A percentile compares a stretch with the other conserved stretches of the same genome.
These are phyloP conservation scores for Trichosurus vulpecula DNA, from an alignment of 2,797 vertebrate genomes.

Conservation along the genomic window DNA sequence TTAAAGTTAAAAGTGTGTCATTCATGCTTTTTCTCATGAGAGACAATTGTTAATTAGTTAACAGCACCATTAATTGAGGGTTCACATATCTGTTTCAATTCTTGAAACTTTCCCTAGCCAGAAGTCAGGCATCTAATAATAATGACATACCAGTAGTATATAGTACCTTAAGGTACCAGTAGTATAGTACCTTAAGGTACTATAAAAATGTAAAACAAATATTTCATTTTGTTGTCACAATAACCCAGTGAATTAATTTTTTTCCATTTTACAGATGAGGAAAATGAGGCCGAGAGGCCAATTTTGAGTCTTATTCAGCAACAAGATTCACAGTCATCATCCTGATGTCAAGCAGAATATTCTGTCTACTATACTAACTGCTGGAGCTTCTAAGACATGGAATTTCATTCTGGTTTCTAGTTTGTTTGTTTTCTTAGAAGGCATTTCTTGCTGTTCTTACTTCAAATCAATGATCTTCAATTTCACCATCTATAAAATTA, in stretches of 20 bases:
- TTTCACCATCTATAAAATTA: not conserved
- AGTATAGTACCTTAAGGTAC: accelerated
- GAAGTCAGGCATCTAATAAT: not conserved
- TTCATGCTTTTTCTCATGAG: not conserved
- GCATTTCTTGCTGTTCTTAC: not conserved
- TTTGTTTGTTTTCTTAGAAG: not conserved
- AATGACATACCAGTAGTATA: not conserved
- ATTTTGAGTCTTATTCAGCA: not conserved
- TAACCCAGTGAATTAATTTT: not conserved
- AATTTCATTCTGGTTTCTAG: not conserved
- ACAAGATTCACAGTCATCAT: not conserved
- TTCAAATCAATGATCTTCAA: not conserved
- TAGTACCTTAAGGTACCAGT: not conserved
- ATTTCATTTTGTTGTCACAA: not conserved
- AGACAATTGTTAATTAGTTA: not conserved
- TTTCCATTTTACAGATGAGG: not conserved
- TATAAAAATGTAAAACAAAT: not conserved
- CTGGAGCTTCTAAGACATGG: not conserved
- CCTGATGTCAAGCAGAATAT: not conserved
- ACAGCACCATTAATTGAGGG: not conserved
- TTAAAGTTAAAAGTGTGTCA: not conserved
- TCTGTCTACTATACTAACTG: not conserved
- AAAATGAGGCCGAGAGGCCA: not conserved
- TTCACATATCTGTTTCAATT: not conserved
- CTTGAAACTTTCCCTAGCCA: not conserved